Percentiles rank a stretch among this genome's conserved stretches.
phyloP scores from a whole-genome alignment of 2,888 invertebrate species.

The Eubasilissa splendida region DNA sequence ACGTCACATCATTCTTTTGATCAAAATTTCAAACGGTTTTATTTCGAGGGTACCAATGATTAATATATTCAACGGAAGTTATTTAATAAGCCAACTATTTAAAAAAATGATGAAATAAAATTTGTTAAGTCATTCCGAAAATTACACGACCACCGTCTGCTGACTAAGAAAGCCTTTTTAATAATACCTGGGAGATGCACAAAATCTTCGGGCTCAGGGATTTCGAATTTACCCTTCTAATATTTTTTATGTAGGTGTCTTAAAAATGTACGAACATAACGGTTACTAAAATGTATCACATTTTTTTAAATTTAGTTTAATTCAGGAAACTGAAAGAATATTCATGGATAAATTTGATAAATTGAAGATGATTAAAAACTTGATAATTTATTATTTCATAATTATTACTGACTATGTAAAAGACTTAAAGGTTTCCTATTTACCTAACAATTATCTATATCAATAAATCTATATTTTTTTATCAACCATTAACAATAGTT shows the following conservation, averaged over 20 bases:
- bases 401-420: too few species aligned
- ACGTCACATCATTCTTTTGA: constrained; percentile 11
- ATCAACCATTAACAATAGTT: too few species aligned
- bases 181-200: constrained; percentile 3
- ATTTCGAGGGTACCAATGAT: neutral
- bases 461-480: too few species aligned
- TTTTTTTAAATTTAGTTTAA: too few species aligned
- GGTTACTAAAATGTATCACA: too few species aligned
- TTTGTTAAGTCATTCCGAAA: constrained; percentile 20
- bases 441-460: too few species aligned
- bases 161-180: constrained; percentile 2
- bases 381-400: too few species aligned
- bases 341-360: too few species aligned
- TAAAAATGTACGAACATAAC: neutral
- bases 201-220: neutral
- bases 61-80: constrained; percentile 23
- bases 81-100: constrained; percentile 22
- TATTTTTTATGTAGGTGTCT: neutral
- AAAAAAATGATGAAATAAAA: constrained; percentile 5
- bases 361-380: too few species aligned
- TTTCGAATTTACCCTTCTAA: constrained; percentile 1
- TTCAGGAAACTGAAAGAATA: too few species aligned
- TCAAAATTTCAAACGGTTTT: constrained; percentile 9
- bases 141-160: neutral
- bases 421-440: too few species aligned